Base-by-base conservation (phyloP, 2,888 invertebrate genomes). In the Amorpha juglandis region DNA sequence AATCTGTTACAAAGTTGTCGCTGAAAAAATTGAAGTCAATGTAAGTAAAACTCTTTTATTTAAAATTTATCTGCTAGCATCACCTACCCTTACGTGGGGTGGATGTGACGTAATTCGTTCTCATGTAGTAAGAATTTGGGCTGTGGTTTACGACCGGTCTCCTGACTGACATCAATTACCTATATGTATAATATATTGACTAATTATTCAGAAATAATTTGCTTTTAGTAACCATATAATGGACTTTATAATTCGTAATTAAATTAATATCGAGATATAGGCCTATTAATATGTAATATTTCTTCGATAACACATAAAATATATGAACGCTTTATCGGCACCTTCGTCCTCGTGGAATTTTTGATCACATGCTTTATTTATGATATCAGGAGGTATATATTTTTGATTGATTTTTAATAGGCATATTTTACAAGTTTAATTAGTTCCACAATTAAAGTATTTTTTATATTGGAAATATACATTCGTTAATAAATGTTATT, bases 21-120 rank as follows among this genome's bases (percentile, higher is more conserved):
- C 55, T 55, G 38, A 55, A 55, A 51, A 21, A 51, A 52, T 4
- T 3, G 52, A 55, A 16, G 55, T 35, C 38, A 35, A 55, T 55
- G 35, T 55, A 16, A 55, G 55, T 55, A 55, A n/a, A 55, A 11
- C 2, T 35, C 35, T 0, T 33, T 4, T 14, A 53, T 0, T 14
- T 33, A n/a, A 8, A 14, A 35, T 50, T 21, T 8, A 16, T 7
- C 6, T 16, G 19, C 2, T 16, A 50, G 4, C 16, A 8, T 19
- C 48, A n/a, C 6, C 48, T 16, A 50, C 48, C 6, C 8, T 16
- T n/a, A 4, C 16, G 6, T 48, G 16, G 1, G n/a, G 16, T 50
- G 2, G 6, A 11, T 11, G 14, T 45, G 45, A 45, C 45, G 11
- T 50, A 27, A 27, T 12, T 14, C 45, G 45, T 50, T 50, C 7